Conservation (phyloP, 92 coral and sea anemone species). For the Ricordea florida region DNA sequence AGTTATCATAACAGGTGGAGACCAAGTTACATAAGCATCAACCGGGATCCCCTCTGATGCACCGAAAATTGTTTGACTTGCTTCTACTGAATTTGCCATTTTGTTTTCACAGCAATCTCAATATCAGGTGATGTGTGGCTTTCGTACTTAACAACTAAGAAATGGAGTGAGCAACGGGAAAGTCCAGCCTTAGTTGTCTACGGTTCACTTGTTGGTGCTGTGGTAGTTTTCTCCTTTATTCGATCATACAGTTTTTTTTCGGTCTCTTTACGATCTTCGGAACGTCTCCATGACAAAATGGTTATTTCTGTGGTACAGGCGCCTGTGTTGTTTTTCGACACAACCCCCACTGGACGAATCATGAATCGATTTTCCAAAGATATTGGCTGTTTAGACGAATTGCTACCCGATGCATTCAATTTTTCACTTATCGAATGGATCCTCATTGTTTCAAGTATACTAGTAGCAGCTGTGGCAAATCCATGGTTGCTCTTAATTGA, state of each 20-base stretch:
- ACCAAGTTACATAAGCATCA: too few species aligned
- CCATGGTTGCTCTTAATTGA: too few species aligned
- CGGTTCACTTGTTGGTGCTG: not conserved
- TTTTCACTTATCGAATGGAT: too few species aligned
- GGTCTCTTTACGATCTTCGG: not conserved
- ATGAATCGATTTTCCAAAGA: too few species aligned
- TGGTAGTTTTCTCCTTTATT: not conserved
- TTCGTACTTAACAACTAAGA: not conserved
- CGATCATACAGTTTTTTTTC: not conserved
- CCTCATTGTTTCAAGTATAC: too few species aligned
- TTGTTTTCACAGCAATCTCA: not conserved
- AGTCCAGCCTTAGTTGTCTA: not conserved
- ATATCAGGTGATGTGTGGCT: not conserved
- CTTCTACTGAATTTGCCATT: too few species aligned
- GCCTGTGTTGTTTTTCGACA: not conserved
- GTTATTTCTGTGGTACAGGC: not conserved
- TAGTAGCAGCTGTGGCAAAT: too few species aligned
- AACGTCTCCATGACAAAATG: constrained; percentile 11
- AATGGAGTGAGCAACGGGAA: not conserved
- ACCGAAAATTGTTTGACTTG: too few species aligned
- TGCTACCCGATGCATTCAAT: too few species aligned
- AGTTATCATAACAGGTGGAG: too few species aligned
- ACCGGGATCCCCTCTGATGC: too few species aligned
- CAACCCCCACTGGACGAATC: not conserved
- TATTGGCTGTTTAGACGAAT: too few species aligned